phyloP scores from a whole-genome alignment of 2,797 vertebrate species.

The Perdix hodgsoniae region DNA sequence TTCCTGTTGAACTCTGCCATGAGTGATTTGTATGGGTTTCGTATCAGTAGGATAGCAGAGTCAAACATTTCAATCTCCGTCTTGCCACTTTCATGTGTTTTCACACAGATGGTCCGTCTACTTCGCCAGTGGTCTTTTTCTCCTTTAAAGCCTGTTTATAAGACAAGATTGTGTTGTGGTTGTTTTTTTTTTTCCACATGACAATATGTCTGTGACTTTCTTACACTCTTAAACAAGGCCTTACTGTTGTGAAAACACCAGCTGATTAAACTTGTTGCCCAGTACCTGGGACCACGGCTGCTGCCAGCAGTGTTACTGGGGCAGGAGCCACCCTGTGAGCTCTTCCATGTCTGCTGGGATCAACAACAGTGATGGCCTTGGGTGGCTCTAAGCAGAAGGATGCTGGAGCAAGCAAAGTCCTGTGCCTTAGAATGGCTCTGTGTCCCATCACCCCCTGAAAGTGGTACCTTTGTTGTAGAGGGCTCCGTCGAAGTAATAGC shows the following conservation, averaged over 20 bases:
- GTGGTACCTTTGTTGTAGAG: conserved; percentile 93
- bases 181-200: neutral
- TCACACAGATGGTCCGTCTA: conserved; percentile 93
- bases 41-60: conserved; percentile 91
- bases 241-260: neutral
- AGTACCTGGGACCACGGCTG: neutral
- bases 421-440: rapidly evolving
- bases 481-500: conserved; percentile 95
- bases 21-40: conserved; percentile 94
- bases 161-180: neutral
- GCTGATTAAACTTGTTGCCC: neutral
- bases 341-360: rapidly evolving
- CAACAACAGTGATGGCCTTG: rapidly evolving
- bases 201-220: neutral
- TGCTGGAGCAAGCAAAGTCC: neutral
- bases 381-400: neutral
- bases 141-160: conserved; percentile 92
- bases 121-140: conserved; percentile 99
- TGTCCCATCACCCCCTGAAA: neutral
- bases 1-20: conserved; percentile 97
- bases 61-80: conserved; percentile 96
- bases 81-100: conserved; percentile 95
- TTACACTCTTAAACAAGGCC: neutral
- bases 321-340: neutral
- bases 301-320: no score